Conservation (phyloP, 64 coral and sea anemone genomes). For the Astreopora myriophthalma region DNA sequence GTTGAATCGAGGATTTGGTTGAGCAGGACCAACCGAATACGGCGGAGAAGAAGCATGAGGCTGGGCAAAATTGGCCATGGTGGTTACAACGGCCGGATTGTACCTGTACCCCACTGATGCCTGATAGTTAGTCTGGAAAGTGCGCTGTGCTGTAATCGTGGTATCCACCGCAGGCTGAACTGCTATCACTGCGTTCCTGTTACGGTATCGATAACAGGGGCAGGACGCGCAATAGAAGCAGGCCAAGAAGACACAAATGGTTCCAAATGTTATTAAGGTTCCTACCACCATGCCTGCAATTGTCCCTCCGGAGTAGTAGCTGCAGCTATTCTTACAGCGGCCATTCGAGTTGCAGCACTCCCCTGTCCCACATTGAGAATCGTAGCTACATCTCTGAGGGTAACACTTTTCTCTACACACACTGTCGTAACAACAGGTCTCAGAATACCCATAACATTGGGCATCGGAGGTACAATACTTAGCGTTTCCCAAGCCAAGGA, state of each 20-base stretch:
- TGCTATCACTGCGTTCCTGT: background rate
- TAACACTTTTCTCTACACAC: background rate
- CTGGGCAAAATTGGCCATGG: no score
- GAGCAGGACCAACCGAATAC: no score
- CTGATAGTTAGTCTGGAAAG: no score
- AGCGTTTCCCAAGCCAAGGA: background rate
- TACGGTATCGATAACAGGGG: background rate
- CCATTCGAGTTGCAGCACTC: background rate
- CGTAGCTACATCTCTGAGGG: background rate
- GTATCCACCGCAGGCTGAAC: background rate
- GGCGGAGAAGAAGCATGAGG: no score
- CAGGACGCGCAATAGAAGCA: constrained; percentile 53
- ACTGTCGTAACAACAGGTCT: background rate
- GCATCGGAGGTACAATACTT: background rate
- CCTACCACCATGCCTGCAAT: background rate
- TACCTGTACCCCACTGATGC: no score
- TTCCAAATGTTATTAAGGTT: background rate
- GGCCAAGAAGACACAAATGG: background rate
- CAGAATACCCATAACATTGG: background rate
- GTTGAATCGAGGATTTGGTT: no score
- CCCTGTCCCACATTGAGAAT: background rate
- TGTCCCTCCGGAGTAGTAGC: background rate
- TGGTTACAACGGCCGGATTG: no score
- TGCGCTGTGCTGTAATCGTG: background rate
- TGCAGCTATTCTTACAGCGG: background rate